Evolutionary conservation across 2,797 vertebrate species (phyloP), one percentile per base, ranked within the genome.

Genomic region (Merluccius polli): DNA sequence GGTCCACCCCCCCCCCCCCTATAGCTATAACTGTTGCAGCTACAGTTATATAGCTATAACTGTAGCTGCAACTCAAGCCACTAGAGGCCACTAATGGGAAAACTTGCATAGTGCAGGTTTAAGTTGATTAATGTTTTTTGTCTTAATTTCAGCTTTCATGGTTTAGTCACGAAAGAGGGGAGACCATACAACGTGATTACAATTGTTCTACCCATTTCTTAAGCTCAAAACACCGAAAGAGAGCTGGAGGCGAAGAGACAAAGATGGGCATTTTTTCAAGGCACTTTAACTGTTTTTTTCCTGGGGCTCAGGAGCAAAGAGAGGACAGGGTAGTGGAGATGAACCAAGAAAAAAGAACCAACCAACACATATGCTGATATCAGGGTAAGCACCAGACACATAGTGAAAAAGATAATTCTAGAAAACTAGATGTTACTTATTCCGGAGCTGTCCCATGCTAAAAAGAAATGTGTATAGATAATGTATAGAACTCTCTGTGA

Each of bases 171-270:
- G 29, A 81, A 82, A 80, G 82, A 89, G 83, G 78, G 82, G 76
- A 77, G 82, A 89, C 76, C 84, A 87, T 79, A 86, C 21, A 85
- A 83, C 83, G 90, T 87, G 86, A 91, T 86, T 83, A 90, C 90
- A 92, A 93, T 93, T 90, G 88, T 87, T 89, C 86, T 86, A 93
- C 88, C 88, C 91, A 92, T 93, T 91, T 90, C 89, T 93, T 87
- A 81, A 87, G 83, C 84, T 85, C 88, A 81, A 81, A 84, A 81
- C 88, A 88, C 87, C 81, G 84, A 89, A 89, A 79, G 13, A 80
- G 13, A 81, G 86, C 91, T 92, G 90, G 90, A 90, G 24, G 74
- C 38, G 85, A 90, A 83, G 87, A 87, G 83, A 85, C 77, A 74
- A 82, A 84, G 88, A 84, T 81, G 83, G 76, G 85, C 78, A 30